A percentile compares a stretch with the other conserved stretches of the same genome.
Conservation (phyloP, 2,113 vertebrate species). For the Osmerus mordax region DNA sequence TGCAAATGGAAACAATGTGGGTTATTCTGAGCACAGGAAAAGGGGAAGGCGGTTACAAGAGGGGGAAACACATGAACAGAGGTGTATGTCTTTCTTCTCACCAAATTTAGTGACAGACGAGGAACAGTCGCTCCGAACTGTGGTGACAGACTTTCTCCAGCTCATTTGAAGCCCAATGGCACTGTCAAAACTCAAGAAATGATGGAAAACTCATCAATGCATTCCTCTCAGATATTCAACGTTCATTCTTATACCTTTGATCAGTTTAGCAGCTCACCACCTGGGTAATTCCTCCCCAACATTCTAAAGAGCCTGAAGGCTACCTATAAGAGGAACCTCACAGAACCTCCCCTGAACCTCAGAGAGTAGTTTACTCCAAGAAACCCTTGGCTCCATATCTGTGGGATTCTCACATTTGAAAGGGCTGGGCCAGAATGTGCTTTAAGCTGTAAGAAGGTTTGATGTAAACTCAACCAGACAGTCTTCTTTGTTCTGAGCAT, state of each 20-base stretch:
- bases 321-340: constrained; percentile 39
- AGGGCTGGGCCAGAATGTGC: constrained; percentile 40
- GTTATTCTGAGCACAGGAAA: constrained; percentile 21
- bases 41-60: not conserved
- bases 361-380: constrained; percentile 25
- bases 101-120: constrained; percentile 83
- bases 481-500: constrained; percentile 50
- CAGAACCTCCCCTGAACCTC: constrained; percentile 13
- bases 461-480: constrained; percentile 58
- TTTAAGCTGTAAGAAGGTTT: constrained; percentile 49
- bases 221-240: constrained; percentile 8
- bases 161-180: constrained; percentile 84
- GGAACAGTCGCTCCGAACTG: constrained; percentile 80
- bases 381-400: constrained; percentile 35
- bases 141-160: constrained; percentile 62
- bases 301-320: constrained; percentile 44
- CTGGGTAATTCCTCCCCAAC: constrained; percentile 37
- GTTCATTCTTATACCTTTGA: constrained; percentile 34
- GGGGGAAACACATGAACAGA: not conserved
- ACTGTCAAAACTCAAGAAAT: constrained; percentile 78
- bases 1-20: constrained; percentile 26
- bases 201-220: constrained; percentile 17
- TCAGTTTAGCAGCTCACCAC: constrained; percentile 20
- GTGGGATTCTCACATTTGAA: constrained; percentile 44
- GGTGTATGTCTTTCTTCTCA: constrained; percentile 61